Evolutionary conservation across 2,113 vertebrate genomes (phyloP), one percentile per base, ranked within the genome.

Genomic region (Tupaia tana): DNA sequence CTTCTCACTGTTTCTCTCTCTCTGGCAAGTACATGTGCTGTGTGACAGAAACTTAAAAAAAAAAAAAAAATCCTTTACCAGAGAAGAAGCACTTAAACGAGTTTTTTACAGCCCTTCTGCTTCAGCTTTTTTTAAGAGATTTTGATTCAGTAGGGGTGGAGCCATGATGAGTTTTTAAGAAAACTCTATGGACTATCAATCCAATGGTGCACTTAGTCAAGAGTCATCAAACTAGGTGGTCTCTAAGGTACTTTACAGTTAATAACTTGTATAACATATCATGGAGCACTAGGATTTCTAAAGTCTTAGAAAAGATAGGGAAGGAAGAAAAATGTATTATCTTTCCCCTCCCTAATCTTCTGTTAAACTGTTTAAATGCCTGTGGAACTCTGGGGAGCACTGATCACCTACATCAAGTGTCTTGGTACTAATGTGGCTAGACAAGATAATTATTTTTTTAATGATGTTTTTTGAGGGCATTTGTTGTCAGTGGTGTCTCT

Each of bases 221-320:
- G 29, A 94, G 66, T 94, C 20, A 82, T 59, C 56, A 80, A 29
- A 71, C 15, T 43, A 64, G 78, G 85, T 95, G 34, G 58, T 88
- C 1, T 81, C 61, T 77, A 59, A 81, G 19, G 15, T 67, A 71
- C 59, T 93, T 94, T 54, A 58, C n/a, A 94, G n/a, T 86, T 90
- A 91, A 86, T 56, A 71, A 89, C 22, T 82, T 82, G 34, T 82
- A 10, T 71, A 81, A 71, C 9, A 64, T 16, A 71, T 27, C 19
- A 9, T 34, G 31, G 29, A 92, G n/a, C 12, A 82, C n/a, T 90
- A 31, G 69, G 64, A 74, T 95, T 95, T 93, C 14, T 34, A 29
- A 83, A 90, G 56, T 70, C 31, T 75, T 24, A 66, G 93, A 94
- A 86, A 74, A 13, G 15, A n/a, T 74, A 63, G 56, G 80, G 43